Conservation (phyloP, 2,113 vertebrate species). For the Corynorhinus townsendii region DNA sequence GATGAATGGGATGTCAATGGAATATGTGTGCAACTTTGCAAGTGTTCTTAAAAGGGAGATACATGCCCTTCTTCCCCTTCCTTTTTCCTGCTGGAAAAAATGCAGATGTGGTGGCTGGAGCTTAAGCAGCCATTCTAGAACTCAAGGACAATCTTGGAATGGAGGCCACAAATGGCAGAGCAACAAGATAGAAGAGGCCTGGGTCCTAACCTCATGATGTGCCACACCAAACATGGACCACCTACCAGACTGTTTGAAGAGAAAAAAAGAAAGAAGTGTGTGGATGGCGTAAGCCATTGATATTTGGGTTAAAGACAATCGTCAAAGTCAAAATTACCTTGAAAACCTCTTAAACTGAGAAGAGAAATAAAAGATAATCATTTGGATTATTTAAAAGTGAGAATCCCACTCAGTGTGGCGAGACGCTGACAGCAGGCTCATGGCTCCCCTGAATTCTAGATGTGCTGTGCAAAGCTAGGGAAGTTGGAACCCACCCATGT, state of each 20-base stretch:
- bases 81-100: not conserved
- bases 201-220: not conserved
- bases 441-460: not conserved
- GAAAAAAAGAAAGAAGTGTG: not conserved
- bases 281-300: not conserved
- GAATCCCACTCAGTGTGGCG: not conserved
- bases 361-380: not conserved
- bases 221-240: not conserved
- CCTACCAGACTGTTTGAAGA: not conserved
- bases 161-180: not conserved
- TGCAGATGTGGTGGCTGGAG: not conserved
- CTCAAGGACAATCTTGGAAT: not conserved
- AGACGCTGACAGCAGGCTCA: rapidly evolving
- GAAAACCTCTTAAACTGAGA: not conserved
- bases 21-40: too few relatives aligned
- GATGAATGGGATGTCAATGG: not conserved
- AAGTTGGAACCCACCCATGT: not conserved
- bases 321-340: not conserved
- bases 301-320: too few relatives aligned
- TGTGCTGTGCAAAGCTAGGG: rapidly evolving
- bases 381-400: not conserved
- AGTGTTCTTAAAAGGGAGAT: not conserved
- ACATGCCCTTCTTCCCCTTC: not conserved
- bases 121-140: not conserved
- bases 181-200: not conserved